Base-by-base conservation (phyloP, 2,888 invertebrate genomes). In the Lucinisca nassula region DNA sequence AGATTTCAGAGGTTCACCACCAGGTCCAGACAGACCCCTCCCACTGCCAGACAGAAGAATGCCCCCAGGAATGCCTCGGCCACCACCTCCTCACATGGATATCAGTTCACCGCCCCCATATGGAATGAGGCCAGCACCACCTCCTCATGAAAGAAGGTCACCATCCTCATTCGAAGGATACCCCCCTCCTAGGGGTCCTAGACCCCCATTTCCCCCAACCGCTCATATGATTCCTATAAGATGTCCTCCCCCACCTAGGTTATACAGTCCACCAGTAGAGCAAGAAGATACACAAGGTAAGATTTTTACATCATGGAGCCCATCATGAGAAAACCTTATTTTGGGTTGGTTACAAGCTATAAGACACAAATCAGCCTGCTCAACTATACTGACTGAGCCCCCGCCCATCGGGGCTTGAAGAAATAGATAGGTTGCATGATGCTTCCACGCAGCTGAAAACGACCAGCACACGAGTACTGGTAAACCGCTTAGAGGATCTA, bases 151-250 rank as follows among this genome's bases (percentile, higher is more conserved):
- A 72, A 87, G 92, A 84, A 92, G 92, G 88, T 93, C 93, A 72
- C 93, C 94, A 51, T 92, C 92, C 45, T 88, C 90, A 21, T 92
- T 92, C 90, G 93, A 93, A 35, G 83, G 92, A 49, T 89, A 82
- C 58, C 92, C 92, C 38, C 92, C 90, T 38, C 88, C 75, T 32
- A 88, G 84, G 87, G 91, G 84, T 51, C 73, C 87, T 75, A 89
- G 91, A 82, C 92, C 88, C 83, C 90, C 83, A 73, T 89, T 76
- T 79, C 84, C 90, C 81, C 79, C 88, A 70, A 84, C 93, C n/a
- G 84, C 92, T 21, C 81, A 91, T 77, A 67, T 38, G 51, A 55
- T 58, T 79, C 87, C 75, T 88, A 87, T 75, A 84, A 87, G 81
- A 82, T 84, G 82, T 40, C 88, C 88, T 82, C 91, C 88, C 37